Evolutionary conservation across 2,113 vertebrate genomes (phyloP), one percentile per base, ranked within the genome.

Genomic region (Anser cygnoides): DNA sequence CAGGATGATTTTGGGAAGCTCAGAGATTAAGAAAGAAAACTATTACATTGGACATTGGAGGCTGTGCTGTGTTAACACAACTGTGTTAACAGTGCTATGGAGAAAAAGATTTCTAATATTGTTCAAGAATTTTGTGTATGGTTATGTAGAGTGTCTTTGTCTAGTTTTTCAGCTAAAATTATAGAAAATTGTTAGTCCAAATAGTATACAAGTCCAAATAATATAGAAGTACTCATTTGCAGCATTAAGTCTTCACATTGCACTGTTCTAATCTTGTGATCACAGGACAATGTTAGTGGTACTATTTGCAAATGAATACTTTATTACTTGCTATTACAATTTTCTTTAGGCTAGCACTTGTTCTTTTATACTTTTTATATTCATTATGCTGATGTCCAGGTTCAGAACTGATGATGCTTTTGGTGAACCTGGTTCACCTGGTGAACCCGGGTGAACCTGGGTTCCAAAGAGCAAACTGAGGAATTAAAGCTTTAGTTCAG

Each of bases 221-320:
- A 33, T 23, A 25, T 26, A 23, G 41, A 62, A 66, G 20, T 70
- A 54, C 65, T 62, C 23, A 66, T 70, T 91, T 83, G 67, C 67
- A 86, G 3, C 11, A 54, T 13, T 80, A 35, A 0, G 0, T 39
- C 74, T 84, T 70, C 25, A 31, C 20, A 3, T 26, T 52, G 43
- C 19, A 15, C 79, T 79, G 43, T 62, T 79, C 49, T 35, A 26
- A 58, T 46, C 61, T 57, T 84, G n/a, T 8, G 22, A 67, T 14
- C 22, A 39, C 1, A 4, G 15, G 18, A 44, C 44, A 21, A 22
- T 71, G 29, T n/a, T 73, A 54, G 6, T 54, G 58, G 37, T 33
- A 71, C 59, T 61, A 28, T 31, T 55, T 89, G 61, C n/a, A 57
- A 46, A 26, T 76, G 49, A 68, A 87, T 75, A 39, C 20, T 29